Conservation (phyloP, 2,888 invertebrate genomes). For the Gandaritis pyraliata region DNA sequence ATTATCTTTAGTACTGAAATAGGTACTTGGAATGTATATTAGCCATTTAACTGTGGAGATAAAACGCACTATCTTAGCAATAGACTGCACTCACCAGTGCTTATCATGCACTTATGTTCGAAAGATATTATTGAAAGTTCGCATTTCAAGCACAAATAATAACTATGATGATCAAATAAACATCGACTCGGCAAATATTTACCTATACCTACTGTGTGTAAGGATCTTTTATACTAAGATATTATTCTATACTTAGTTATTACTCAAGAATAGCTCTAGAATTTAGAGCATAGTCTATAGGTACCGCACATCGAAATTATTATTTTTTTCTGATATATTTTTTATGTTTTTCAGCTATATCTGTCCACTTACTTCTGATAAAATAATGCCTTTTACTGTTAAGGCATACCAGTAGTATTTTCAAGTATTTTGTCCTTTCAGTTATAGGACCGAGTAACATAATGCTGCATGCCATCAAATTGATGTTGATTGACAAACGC, state of each 20-base stretch:
- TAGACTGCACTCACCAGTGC: conserved; percentile 17
- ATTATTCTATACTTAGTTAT: too few species aligned
- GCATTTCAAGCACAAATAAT: conserved; percentile 17
- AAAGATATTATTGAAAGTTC: conserved; percentile 26
- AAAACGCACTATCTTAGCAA: conserved; percentile 27
- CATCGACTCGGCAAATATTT: not conserved
- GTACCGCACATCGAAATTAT: too few species aligned
- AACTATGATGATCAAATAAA: conserved; percentile 3
- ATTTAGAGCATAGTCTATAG: too few species aligned
- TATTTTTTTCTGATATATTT: too few species aligned
- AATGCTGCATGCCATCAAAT: conserved; percentile 37
- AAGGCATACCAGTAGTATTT: not conserved
- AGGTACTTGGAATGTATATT: conserved; percentile 22
- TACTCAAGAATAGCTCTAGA: too few species aligned
- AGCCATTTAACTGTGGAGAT: conserved; percentile 21
- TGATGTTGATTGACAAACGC: conserved; percentile 50
- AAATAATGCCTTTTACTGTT: too few species aligned
- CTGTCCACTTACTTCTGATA: too few species aligned
- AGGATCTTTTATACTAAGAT: too few species aligned
- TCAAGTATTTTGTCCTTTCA: too few species aligned
- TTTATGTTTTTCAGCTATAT: too few species aligned
- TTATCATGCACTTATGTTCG: conserved; percentile 32
- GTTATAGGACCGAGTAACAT: not conserved
- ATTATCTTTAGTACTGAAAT: conserved; percentile 19
- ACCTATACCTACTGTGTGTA: not conserved